Percentiles rank a stretch among this genome's conserved stretches.
Conservation (phyloP, 1,140 invertebrate species). For the Drosophila erecta region DNA sequence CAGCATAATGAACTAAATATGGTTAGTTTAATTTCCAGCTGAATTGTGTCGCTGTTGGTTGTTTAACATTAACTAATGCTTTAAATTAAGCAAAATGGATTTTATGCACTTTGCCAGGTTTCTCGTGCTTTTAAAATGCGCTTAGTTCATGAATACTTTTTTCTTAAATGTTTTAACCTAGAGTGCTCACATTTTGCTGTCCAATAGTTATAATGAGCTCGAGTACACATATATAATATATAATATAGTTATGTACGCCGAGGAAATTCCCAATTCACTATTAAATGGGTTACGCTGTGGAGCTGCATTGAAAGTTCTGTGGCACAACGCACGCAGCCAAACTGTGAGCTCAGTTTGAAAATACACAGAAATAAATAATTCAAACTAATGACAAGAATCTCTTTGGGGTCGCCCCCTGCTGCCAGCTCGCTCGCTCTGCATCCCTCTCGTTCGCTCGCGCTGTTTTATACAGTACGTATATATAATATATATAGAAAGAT, state of each 20-base stretch:
- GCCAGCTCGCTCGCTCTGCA: background rate
- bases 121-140: no score
- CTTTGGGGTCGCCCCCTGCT: slow-evolving; percentile 14
- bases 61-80: background rate
- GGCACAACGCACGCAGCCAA: slow-evolving; percentile 6
- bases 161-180: no score
- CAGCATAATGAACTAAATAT: background rate
- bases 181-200: no score
- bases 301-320: slow-evolving; percentile 10
- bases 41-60: background rate
- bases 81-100: no score
- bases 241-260: no score
- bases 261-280: background rate
- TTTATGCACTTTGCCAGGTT: no score
- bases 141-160: no score
- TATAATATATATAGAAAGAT: background rate
- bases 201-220: background rate
- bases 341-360: slow-evolving; percentile 3
- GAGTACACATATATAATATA: no score
- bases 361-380: slow-evolving; percentile 45
- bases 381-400: slow-evolving; percentile 45
- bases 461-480: slow-evolving; percentile 6
- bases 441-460: background rate
- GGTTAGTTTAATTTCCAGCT: background rate
- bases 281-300: slow-evolving; percentile 6